Evolutionary conservation across 2,888 invertebrate genomes (phyloP), one percentile per base, ranked within the genome.

Genomic region (Limnephilus marmoratus): DNA sequence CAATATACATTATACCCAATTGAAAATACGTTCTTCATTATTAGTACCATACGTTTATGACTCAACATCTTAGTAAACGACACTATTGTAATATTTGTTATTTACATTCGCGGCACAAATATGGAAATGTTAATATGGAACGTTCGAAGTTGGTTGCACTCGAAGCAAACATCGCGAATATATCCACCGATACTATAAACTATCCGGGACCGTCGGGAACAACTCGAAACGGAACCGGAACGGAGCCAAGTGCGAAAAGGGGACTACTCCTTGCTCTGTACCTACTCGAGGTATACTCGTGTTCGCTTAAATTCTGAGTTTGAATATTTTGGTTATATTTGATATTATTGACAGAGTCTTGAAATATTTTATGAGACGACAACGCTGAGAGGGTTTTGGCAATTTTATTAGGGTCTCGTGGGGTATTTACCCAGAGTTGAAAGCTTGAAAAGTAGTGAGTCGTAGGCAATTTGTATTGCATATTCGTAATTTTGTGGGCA

Each of bases 351-450:
- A 37, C 18, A 15, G 18, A 34, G 37, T 83, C 83, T 83, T 83
- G 83, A 83, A 24, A 83, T 34, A 83, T 83, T 83, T 83, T 83
- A 83, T 83, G 83, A 83, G 83, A 83, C 83, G 83, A 83, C 83
- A 83, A 37, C 83, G 37, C 18, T 24, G 53, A 68, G 41, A 53
- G 53, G 24, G 53, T 68, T 24, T 24, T 68, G 53, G 18, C 24
- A 24, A 68, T 68, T 68, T 68, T 68, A 68, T 68, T 34, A 18
- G 18, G 37, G 31, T 37, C 83, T 83, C 34, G 3, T 15, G 49
- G 49, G 15, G 83, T 83, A 37, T 18, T 83, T 83, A 3, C 83
- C 18, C 24, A 31, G 18, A 83, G 83, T 29, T 83, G 83, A 9
- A 13, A 83, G 53, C 53, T 68, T 7, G 24, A 7, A 53, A 68